Conservation (phyloP, 1,140 invertebrate genomes). For the Drosophila cardini region DNA sequence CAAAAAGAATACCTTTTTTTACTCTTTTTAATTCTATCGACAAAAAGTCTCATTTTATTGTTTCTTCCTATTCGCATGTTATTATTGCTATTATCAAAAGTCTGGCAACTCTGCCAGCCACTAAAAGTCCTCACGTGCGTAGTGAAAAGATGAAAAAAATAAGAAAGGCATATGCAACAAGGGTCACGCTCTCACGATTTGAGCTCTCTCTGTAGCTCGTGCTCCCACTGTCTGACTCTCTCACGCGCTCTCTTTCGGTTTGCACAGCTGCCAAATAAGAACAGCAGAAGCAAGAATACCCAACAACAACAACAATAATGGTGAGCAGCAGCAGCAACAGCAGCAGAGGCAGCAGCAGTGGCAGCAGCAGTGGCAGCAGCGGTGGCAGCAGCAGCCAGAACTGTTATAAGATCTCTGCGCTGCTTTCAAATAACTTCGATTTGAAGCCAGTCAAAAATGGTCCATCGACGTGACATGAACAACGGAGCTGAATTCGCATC, state of each 20-base stretch:
- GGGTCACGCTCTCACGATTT: constrained; percentile 32
- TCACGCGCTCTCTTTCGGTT: constrained; percentile 13
- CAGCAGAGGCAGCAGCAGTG: background rate
- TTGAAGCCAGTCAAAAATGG: constrained; percentile 80
- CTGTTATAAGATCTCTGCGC: constrained; percentile 59
- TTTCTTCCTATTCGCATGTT: background rate
- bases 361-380: constrained; percentile 14
- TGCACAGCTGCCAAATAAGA: constrained; percentile 51
- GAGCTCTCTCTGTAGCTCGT: constrained; percentile 18
- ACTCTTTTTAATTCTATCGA: background rate
- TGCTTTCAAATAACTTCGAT: constrained; percentile 61
- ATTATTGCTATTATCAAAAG: background rate
- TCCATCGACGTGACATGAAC: constrained; percentile 81
- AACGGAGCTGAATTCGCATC: constrained; percentile 43
- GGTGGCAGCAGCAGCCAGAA: constrained; percentile 13
- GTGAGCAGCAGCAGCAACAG: constrained; percentile 7
- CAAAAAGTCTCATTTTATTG: background rate
- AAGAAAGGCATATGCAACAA: constrained; percentile 62
- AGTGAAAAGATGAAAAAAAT: constrained; percentile 13
- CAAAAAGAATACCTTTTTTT: no score
- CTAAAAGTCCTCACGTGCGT: constrained; percentile 58
- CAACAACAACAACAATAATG: constrained; percentile 2
- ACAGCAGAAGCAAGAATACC: constrained; percentile 27
- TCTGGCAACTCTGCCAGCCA: constrained; percentile 45
- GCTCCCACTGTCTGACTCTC: background rate